These are phyloP conservation scores for Montipora capricornis DNA, from an alignment of 64 coral and sea anemone genomes.

Conservation along the genomic window DNA sequence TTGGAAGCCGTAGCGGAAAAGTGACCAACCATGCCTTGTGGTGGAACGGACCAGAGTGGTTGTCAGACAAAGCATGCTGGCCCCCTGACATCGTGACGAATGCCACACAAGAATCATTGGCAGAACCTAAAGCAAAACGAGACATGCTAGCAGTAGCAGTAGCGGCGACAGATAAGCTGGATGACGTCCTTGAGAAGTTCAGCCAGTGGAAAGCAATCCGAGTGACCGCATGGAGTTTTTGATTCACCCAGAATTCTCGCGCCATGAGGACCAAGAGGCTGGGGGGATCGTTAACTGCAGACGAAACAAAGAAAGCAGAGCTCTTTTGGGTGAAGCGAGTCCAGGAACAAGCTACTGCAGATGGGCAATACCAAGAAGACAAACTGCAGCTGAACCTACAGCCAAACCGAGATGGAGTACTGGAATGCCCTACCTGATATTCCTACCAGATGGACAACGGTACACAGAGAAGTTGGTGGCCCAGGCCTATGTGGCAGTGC, in stretches of 20 bases:
- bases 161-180: constrained; percentile 19
- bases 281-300: neutral
- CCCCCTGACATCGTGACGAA: constrained; percentile 23
- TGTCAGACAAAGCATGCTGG: constrained; percentile 32
- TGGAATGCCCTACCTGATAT: neutral
- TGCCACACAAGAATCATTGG: neutral
- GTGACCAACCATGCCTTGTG: constrained; percentile 28
- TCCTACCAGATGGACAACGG: neutral
- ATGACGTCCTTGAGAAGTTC: constrained; percentile 37
- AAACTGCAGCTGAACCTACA: constrained; percentile 9
- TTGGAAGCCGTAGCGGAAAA: constrained; percentile 31
- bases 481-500: neutral
- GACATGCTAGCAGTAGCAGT: neutral
- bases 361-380: neutral
- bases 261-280: neutral
- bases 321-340: constrained; percentile 28
- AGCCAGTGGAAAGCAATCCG: constrained; percentile 15
- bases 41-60: constrained; percentile 65
- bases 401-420: neutral
- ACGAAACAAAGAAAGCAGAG: neutral
- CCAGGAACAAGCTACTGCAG: neutral
- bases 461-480: neutral
- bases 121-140: constrained; percentile 7
- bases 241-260: neutral
- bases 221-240: constrained; percentile 7